phyloP scores from a whole-genome alignment of 2,797 vertebrate genomes.

The Aythya fuligula region DNA sequence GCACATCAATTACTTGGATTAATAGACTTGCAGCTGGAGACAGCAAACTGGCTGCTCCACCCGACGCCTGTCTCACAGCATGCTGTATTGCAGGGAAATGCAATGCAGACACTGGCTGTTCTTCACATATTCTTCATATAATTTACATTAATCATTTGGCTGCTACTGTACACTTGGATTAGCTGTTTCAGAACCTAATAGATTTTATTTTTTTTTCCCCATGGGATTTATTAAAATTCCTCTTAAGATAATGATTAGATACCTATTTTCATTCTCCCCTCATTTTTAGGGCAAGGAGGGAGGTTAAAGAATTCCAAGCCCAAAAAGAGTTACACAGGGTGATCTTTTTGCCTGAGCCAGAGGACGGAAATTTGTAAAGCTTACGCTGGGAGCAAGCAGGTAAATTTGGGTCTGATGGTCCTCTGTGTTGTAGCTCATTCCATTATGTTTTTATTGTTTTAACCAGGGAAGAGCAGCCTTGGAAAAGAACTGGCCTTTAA shows the following conservation, averaged over 20 bases:
- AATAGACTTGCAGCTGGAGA: not conserved
- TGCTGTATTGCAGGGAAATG: fast-evolving
- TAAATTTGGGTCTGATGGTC: not conserved
- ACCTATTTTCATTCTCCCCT: not conserved
- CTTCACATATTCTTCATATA: not conserved
- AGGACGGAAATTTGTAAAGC: not conserved
- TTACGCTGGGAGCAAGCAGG: not conserved
- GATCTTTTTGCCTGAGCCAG: not conserved
- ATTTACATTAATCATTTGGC: fast-evolving
- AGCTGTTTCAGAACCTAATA: not conserved
- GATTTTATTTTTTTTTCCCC: not conserved
- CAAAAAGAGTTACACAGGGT: not conserved
- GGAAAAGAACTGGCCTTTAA: not conserved
- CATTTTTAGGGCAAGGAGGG: not conserved
- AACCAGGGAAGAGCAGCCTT: not conserved
- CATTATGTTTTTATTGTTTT: not conserved
- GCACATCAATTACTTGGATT: not conserved
- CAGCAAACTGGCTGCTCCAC: not conserved
- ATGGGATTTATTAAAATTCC: not conserved
- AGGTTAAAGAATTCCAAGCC: not conserved
- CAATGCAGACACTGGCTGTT: fast-evolving
- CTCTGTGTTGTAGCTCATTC: not conserved
- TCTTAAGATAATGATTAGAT: not conserved
- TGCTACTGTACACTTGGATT: not conserved
- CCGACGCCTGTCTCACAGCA: fast-evolving